Evolutionary conservation across 2,113 vertebrate genomes (phyloP).

Genomic region (Phalacrocorax aristotelis): DNA sequence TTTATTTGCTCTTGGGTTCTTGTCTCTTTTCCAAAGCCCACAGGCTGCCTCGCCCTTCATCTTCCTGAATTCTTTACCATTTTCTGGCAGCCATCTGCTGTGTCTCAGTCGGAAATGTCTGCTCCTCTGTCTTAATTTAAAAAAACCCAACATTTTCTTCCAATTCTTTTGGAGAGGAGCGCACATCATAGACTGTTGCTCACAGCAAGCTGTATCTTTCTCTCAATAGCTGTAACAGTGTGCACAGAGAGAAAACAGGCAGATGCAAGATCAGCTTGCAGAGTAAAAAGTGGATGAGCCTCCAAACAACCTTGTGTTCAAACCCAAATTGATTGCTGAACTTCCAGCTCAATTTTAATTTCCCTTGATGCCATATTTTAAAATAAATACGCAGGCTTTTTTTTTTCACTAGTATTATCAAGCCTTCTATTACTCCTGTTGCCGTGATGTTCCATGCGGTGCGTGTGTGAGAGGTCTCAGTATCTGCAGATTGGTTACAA

Average conservation of each 20-base stretch:
- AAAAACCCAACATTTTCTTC: conserved; percentile 9
- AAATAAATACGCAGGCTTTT: conserved; percentile 20
- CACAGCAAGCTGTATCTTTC: neutral
- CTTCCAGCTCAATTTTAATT: conserved; percentile 44
- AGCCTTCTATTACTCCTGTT: neutral
- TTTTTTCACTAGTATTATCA: neutral
- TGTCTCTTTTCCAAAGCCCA: conserved; percentile 57
- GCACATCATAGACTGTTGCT: neutral
- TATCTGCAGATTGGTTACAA: conserved; percentile 19
- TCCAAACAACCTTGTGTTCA: conserved; percentile 10
- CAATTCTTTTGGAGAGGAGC: neutral
- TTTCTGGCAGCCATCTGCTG: conserved; percentile 62
- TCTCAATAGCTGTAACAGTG: neutral
- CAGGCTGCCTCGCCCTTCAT: conserved; percentile 63
- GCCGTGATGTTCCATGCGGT: neutral
- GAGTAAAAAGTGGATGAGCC: neutral
- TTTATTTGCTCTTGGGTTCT: conserved; percentile 16
- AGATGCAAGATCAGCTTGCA: conserved; percentile 11
- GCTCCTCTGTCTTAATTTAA: conserved; percentile 52
- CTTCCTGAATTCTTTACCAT: conserved; percentile 65
- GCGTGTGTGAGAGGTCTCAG: conserved; percentile 8
- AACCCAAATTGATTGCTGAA: conserved; percentile 33
- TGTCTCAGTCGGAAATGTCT: conserved; percentile 56
- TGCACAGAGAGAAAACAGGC: neutral
- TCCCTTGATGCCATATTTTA: conserved; percentile 25